A percentile compares a stretch with the other conserved stretches of the same genome.
Conservation (phyloP, 2,113 vertebrate genomes). For the Phrynocephalus versicolor region DNA sequence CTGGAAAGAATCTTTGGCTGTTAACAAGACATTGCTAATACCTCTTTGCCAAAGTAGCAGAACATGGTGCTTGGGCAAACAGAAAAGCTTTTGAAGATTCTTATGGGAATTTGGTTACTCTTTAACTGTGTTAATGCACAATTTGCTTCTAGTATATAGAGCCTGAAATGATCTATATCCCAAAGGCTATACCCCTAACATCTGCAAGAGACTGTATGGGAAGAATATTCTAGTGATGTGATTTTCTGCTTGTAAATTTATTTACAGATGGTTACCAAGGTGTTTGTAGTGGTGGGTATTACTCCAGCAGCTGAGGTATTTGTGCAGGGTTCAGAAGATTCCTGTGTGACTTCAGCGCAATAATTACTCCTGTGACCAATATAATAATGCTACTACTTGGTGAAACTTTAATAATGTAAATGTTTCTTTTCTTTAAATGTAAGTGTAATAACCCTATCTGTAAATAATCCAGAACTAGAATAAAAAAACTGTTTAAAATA, state of each 20-base stretch:
- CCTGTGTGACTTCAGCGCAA: conserved; percentile 47
- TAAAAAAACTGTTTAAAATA: conserved; percentile 25
- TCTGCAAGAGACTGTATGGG: conserved; percentile 68
- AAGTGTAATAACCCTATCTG: conserved; percentile 56
- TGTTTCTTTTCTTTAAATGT: conserved; percentile 55
- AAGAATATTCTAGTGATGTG: conserved; percentile 69
- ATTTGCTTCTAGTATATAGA: conserved; percentile 76
- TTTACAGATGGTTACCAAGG: conserved; percentile 67
- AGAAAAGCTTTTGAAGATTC: conserved; percentile 71
- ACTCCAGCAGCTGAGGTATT: conserved; percentile 57
- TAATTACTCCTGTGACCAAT: conserved; percentile 55
- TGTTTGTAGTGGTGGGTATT: conserved; percentile 56
- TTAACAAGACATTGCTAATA: conserved; percentile 72
- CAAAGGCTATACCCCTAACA: conserved; percentile 68
- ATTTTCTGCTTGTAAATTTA: conserved; percentile 73
- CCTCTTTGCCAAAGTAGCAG: conserved; percentile 74
- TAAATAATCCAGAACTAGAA: conserved; percentile 16
- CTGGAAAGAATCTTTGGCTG: conserved; percentile 66
- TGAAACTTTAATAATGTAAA: conserved; percentile 51
- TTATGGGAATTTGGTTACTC: conserved; percentile 71
- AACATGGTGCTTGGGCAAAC: conserved; percentile 68
- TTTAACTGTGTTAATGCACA: conserved; percentile 68
- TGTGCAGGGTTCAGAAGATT: conserved; percentile 51
- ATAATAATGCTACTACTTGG: conserved; percentile 43
- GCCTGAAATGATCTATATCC: conserved; percentile 75